phyloP scores from a whole-genome alignment of 2,113 vertebrate species.

The Sturnira hondurensis region DNA sequence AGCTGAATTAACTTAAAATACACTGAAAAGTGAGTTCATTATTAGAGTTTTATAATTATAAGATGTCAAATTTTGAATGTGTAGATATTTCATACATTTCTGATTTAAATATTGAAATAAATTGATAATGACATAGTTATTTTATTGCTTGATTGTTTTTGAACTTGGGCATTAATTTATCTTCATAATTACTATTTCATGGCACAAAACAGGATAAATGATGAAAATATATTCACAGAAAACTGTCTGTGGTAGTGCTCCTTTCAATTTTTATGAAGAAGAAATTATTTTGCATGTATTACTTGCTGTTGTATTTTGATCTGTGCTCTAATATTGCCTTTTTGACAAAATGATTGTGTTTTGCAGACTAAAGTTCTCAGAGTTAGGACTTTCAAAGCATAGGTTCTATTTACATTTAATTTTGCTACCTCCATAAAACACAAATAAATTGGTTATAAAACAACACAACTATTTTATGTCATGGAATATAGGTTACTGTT shows the following conservation, averaged over 20 bases:
- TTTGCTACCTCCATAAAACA: conserved; percentile 76
- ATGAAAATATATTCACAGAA: conserved; percentile 46
- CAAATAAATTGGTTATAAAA: conserved; percentile 77
- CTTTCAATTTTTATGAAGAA: conserved; percentile 31
- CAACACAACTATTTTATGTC: conserved; percentile 73
- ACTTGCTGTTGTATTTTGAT: conserved; percentile 68
- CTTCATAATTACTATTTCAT: neutral
- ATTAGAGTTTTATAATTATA: neutral
- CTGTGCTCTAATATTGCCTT: conserved; percentile 64
- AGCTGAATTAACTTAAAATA: neutral
- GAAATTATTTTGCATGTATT: conserved; percentile 50
- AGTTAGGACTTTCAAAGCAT: conserved; percentile 71
- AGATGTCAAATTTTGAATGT: conserved; percentile 9
- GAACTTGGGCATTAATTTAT: neutral
- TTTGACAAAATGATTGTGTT: conserved; percentile 57
- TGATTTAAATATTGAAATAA: neutral
- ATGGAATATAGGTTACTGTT: conserved; percentile 69
- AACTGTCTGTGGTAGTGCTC: conserved; percentile 39
- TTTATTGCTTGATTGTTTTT: conserved; percentile 6
- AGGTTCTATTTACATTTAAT: conserved; percentile 72
- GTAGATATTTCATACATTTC: neutral
- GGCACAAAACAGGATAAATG: neutral
- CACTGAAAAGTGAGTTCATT: neutral
- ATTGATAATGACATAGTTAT: neutral
- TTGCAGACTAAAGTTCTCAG: conserved; percentile 65